Conservation (phyloP, 92 coral and sea anemone genomes). For the Epizoanthus stellaris region DNA sequence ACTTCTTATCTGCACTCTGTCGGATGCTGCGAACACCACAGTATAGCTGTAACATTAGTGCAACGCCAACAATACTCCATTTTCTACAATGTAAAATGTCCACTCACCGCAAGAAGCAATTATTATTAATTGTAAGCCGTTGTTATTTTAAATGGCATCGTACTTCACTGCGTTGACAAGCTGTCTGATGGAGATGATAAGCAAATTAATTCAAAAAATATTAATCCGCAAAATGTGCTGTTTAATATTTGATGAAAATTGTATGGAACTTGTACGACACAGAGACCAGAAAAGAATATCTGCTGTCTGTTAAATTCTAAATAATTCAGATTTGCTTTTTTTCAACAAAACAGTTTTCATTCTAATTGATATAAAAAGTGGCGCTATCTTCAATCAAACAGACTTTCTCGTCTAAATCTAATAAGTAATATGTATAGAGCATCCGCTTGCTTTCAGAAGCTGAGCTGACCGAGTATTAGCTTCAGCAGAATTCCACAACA, state of each 20-base stretch:
- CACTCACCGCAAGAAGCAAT: constrained; percentile 1
- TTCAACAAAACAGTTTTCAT: neutral
- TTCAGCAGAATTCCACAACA: neutral
- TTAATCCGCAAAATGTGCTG: neutral
- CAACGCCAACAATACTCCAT: neutral
- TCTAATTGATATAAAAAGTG: no score
- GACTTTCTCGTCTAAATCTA: no score
- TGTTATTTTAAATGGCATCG: neutral
- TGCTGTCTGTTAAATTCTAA: neutral
- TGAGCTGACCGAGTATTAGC: neutral
- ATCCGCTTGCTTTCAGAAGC: neutral
- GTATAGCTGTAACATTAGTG: neutral
- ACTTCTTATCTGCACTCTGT: no score
- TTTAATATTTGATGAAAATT: constrained; percentile 33
- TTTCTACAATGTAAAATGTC: neutral
- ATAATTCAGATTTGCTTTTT: neutral
- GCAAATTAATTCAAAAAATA: constrained; percentile 15
- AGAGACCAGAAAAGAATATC: no score
- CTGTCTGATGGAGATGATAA: constrained; percentile 5
- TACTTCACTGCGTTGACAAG: neutral
- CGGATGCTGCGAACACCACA: neutral
- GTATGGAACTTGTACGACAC: constrained; percentile 5
- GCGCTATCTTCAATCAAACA: no score
- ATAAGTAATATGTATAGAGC: neutral
- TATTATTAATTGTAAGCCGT: neutral